Evolutionary conservation across 35 echinoderm and acorn worm genomes (phyloP), one percentile per base, ranked within the genome.

Genomic region (Apostichopus japonicus): DNA sequence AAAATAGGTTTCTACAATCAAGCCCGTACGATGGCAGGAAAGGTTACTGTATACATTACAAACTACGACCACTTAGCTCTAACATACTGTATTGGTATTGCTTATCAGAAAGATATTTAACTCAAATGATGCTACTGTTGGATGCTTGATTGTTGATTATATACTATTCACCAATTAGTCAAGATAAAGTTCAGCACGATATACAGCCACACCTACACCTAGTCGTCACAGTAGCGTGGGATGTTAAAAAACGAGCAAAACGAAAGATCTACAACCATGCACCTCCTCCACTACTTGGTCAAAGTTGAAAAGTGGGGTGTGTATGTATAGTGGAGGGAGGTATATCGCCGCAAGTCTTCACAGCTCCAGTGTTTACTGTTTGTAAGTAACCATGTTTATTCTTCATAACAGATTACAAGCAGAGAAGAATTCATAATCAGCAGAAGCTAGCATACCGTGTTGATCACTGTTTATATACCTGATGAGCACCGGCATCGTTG

Each of bases 251-350:
- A 67, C 19, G 63, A 67, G 63, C 11, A 67, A 11, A 67, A 67
- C 33, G 33, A 44, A 44, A 44, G 33, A 13, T 61, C 21, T 75
- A 14, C 22, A 75, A 19, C 6, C 71, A 75, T 6, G 21, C 13
- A 61, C 13, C 8, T 61, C 1, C 16, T 75, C n/a, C 22, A 44
- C 71, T 19, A 75, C 71, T 75, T 75, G 71, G 71, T 75, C 71
- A 75, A 75, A 75, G 71, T 75, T 75, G 71, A 75, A 75, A 23
- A 75, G 71, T 75, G 71, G 15, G n/a, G 17, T 75, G 21, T 75
- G 16, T 75, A 75, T 75, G 63, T 67, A 67, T 67, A 15, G 33
- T 44, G 33, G 33, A 44, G 33, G 33, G 33, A 44, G 33, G 33
- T 44, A 19, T 75, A 75, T 75, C 71, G n/a, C 71, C 71, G 21